These are phyloP conservation scores for Epistrophe eligans DNA, from an alignment of 2,888 invertebrate species.

Conservation along the genomic window DNA sequence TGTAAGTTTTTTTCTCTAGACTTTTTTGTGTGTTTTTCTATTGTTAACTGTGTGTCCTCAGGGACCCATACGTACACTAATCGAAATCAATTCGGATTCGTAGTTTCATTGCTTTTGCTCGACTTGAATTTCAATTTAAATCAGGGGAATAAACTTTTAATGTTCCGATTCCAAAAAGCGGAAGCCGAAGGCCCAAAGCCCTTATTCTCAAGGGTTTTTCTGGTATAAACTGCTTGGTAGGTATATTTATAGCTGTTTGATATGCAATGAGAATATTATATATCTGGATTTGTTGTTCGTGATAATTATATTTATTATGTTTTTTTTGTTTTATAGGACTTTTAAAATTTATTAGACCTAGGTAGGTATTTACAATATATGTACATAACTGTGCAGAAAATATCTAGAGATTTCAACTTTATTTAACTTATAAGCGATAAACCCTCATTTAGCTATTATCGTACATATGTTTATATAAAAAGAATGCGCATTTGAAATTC, in stretches of 20 bases:
- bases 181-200: neutral
- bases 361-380: neutral
- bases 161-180: neutral
- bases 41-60: conserved; percentile 60
- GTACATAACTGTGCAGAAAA: neutral
- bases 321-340: neutral
- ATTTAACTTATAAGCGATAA: too few species aligned
- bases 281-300: neutral
- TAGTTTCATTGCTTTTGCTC: conserved; percentile 59
- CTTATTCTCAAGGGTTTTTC: neutral
- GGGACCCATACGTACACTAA: conserved; percentile 69
- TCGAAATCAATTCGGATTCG: conserved; percentile 70
- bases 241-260: neutral
- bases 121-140: conserved; percentile 69
- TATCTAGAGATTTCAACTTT: neutral
- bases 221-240: neutral
- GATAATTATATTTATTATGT: neutral
- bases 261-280: neutral
- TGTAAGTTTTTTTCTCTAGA: neutral
- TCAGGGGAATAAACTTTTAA: conserved; percentile 19
- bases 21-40: conserved; percentile 21
- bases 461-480: too few species aligned
- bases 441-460: too few species aligned
- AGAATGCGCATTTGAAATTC: neutral
- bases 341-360: neutral